These are phyloP conservation scores for Eufriesea mexicana DNA, from an alignment of 1,140 invertebrate genomes.

Conservation along the genomic window DNA sequence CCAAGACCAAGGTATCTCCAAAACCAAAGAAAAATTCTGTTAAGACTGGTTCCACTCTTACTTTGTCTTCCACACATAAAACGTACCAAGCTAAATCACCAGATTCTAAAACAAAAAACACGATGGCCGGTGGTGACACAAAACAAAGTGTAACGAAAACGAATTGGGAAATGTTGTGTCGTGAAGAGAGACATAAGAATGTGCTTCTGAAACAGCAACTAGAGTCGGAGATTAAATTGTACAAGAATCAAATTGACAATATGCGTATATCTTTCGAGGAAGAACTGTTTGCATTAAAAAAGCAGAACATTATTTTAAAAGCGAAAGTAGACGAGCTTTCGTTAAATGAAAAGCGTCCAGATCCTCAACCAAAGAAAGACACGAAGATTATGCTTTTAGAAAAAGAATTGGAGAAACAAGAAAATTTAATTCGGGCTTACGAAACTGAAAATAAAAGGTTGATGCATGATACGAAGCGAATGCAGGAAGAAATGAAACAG, in stretches of 20 bases:
- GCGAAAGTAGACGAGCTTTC: slow-evolving; percentile 75
- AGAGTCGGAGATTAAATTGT: slow-evolving; percentile 75
- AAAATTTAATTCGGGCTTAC: slow-evolving; percentile 75
- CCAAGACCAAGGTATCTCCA: slow-evolving; percentile 40
- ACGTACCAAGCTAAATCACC: slow-evolving; percentile 51
- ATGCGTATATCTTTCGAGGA: slow-evolving; percentile 77
- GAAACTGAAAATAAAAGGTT: slow-evolving; percentile 78
- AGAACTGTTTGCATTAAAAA: slow-evolving; percentile 78
- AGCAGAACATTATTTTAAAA: slow-evolving; percentile 79
- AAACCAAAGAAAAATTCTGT: slow-evolving; percentile 58
- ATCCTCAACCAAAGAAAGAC: slow-evolving; percentile 56
- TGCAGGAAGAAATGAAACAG: slow-evolving; percentile 74
- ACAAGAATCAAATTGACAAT: slow-evolving; percentile 77
- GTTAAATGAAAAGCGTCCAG: slow-evolving; percentile 64
- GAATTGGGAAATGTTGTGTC: slow-evolving; percentile 76
- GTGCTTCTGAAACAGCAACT: slow-evolving; percentile 75
- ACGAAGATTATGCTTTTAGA: slow-evolving; percentile 70
- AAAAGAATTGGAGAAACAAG: slow-evolving; percentile 77
- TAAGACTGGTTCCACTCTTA: slow-evolving; percentile 59
- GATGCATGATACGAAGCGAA: slow-evolving; percentile 72
- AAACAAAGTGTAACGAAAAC: slow-evolving; percentile 56
- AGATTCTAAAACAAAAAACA: slow-evolving; percentile 50
- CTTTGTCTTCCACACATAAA: slow-evolving; percentile 45
- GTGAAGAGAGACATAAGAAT: slow-evolving; percentile 77
- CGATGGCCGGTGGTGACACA: slow-evolving; percentile 71